Evolutionary conservation across 2,113 vertebrate genomes (phyloP).

Genomic region (Seriola quinqueradiata): DNA sequence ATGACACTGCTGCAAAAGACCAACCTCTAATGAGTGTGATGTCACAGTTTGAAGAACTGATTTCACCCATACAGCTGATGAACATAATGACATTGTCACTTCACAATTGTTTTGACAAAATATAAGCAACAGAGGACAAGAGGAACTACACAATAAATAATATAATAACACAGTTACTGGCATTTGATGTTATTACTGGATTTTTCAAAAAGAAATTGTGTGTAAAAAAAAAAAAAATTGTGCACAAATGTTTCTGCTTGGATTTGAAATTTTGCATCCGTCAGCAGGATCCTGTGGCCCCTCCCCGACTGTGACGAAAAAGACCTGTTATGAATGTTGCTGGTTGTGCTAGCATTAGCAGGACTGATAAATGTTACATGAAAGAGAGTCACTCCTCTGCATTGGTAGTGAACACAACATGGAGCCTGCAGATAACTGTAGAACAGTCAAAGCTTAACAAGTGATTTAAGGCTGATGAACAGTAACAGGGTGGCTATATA

Average conservation of each 20-base stretch:
- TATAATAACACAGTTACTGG: background rate
- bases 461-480: background rate
- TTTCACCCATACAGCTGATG: background rate
- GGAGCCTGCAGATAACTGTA: background rate
- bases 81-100: background rate
- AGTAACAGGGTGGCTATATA: background rate
- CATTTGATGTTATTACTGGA: background rate
- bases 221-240: too few relatives aligned
- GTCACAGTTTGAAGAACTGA: background rate
- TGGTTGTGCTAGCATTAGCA: background rate
- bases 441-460: background rate
- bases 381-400: background rate
- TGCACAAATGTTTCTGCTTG: background rate
- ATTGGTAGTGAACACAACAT: background rate
- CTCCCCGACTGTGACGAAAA: background rate
- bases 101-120: background rate
- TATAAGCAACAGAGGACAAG: background rate
- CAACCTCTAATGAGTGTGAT: background rate
- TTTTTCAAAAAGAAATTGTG: too few relatives aligned
- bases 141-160: background rate
- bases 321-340: background rate
- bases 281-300: too few relatives aligned
- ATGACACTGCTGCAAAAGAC: background rate
- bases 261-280: background rate
- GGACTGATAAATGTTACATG: background rate